Conservation (phyloP, 2,797 vertebrate species). For the Schizothorax lantsangensis region DNA sequence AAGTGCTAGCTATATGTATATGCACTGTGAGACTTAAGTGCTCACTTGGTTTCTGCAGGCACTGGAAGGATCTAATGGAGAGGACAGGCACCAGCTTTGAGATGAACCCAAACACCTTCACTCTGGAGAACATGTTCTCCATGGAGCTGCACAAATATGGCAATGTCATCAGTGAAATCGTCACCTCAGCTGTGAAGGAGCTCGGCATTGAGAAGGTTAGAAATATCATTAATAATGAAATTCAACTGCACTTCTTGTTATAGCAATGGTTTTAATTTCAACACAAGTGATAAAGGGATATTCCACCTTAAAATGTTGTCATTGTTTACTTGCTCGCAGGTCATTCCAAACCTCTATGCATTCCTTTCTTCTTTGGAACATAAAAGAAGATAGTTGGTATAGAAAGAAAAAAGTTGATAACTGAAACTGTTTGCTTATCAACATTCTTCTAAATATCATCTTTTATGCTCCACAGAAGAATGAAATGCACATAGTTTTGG, state of each 20-base stretch:
- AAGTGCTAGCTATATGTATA: background rate
- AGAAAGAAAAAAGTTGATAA: background rate
- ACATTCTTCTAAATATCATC: background rate
- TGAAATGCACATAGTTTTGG: background rate
- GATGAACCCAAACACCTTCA: slow-evolving; percentile 89
- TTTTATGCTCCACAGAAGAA: background rate
- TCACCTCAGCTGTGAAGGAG: slow-evolving; percentile 90
- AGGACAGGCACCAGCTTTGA: slow-evolving; percentile 88
- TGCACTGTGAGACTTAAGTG: background rate
- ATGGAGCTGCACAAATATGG: slow-evolving; percentile 91
- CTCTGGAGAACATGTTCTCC: slow-evolving; percentile 95
- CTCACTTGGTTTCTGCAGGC: slow-evolving; percentile 73
- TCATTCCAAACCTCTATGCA: background rate
- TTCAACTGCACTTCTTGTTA: background rate
- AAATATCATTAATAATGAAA: background rate
- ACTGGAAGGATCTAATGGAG: slow-evolving; percentile 93
- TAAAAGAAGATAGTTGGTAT: background rate
- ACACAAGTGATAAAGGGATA: background rate
- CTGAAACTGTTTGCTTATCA: background rate
- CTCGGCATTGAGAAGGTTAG: slow-evolving; percentile 92
- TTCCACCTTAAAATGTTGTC: background rate
- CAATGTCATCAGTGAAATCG: slow-evolving; percentile 87
- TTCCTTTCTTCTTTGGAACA: background rate
- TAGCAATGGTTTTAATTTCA: background rate
- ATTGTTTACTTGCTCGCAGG: background rate